A percentile compares a stretch with the other conserved stretches of the same genome.
These are phyloP conservation scores for Meloidogyne floridensis DNA, from an alignment of 1,140 invertebrate species.

Conservation along the genomic window DNA sequence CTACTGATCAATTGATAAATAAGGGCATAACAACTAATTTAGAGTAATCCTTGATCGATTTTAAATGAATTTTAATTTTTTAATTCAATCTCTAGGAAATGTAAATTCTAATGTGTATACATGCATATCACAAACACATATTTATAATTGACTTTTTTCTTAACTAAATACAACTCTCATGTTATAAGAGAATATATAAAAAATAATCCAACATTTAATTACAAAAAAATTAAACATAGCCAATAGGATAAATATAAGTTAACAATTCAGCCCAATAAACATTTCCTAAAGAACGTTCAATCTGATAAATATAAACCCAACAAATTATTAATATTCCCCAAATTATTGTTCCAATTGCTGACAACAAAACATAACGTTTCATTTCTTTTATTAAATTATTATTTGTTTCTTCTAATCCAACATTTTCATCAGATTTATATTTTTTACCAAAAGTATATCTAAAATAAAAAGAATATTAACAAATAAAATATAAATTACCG, in stretches of 20 bases:
- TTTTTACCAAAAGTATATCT: slow-evolving; percentile 9
- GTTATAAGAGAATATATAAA: too few relatives aligned
- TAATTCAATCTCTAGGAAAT: too few relatives aligned
- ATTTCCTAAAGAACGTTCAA: slow-evolving; percentile 1
- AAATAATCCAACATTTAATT: too few relatives aligned
- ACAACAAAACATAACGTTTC: slow-evolving; percentile 8
- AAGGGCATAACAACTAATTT: too few relatives aligned
- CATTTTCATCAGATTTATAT: background rate
- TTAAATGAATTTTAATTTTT: too few relatives aligned
- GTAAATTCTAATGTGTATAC: too few relatives aligned
- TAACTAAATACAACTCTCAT: too few relatives aligned
- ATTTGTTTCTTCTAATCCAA: background rate
- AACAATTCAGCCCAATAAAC: slow-evolving; percentile 2
- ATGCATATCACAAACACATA: too few relatives aligned
- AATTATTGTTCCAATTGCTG: slow-evolving; percentile 10
- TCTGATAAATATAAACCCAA: slow-evolving; percentile 23
- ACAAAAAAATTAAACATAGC: slow-evolving; percentile 16
- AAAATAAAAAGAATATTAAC: background rate
- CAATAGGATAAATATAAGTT: slow-evolving; percentile 16
- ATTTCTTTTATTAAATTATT: background rate
- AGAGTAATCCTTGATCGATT: too few relatives aligned
- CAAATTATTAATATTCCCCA: background rate
- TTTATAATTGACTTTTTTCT: too few relatives aligned
- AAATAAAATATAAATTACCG: background rate
- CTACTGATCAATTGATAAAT: too few relatives aligned